A percentile compares a stretch with the other conserved stretches of the same genome.
phyloP scores from a whole-genome alignment of 37 sponge, comb jelly and placozoan species.

The Ianthella basta region DNA sequence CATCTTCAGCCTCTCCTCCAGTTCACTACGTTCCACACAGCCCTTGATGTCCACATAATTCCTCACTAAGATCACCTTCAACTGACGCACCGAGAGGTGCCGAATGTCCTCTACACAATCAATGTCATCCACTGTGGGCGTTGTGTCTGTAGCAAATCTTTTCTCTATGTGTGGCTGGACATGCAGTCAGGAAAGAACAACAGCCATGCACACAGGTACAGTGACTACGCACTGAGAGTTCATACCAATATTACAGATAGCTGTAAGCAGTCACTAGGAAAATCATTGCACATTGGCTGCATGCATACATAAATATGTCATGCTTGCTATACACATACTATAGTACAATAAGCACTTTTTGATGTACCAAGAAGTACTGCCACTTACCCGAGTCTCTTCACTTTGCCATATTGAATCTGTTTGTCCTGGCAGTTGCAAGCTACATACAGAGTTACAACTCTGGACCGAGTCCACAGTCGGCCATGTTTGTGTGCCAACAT shows the following conservation, averaged over 20 bases:
- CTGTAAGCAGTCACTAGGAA: too few relatives aligned
- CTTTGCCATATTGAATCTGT: not conserved
- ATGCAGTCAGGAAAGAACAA: too few relatives aligned
- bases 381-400: not conserved
- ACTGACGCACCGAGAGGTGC: conserved; percentile 60
- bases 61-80: conserved; percentile 78
- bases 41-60: conserved; percentile 89
- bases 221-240: too few relatives aligned
- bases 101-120: conserved; percentile 46
- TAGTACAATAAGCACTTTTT: too few relatives aligned
- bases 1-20: conserved; percentile 57
- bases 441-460: not conserved
- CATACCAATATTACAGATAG: too few relatives aligned
- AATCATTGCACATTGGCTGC: too few relatives aligned
- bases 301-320: too few relatives aligned
- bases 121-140: conserved; percentile 46
- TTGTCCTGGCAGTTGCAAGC: not conserved
- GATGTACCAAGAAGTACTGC: too few relatives aligned
- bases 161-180: conserved; percentile 9
- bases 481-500: conserved; percentile 1
- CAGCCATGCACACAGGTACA: too few relatives aligned
- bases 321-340: too few relatives aligned
- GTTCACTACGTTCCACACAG: conserved; percentile 88
- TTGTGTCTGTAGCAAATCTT: conserved; percentile 39
- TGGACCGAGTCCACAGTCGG: not conserved